Evolutionary conservation across 23 tunicate genomes (phyloP).

Genomic region (Halocynthia aurantium): DNA sequence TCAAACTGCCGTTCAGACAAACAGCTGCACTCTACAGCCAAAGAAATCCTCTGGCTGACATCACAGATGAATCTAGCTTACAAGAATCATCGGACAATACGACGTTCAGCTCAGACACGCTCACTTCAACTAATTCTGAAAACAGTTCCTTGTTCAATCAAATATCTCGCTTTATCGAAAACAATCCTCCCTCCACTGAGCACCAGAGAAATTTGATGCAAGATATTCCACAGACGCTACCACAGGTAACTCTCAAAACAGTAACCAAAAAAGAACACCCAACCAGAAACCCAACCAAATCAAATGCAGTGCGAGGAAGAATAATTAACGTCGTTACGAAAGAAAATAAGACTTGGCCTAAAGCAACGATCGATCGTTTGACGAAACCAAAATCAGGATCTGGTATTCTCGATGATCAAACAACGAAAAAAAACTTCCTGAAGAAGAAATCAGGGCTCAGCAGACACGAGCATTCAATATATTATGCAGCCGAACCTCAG

Average conservation of each 20-base stretch:
- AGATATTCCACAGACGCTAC: neutral
- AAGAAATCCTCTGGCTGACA: conserved; percentile 80
- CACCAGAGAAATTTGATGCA: too few species aligned
- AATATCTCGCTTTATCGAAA: neutral
- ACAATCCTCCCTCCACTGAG: neutral
- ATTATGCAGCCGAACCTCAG: conserved; percentile 15
- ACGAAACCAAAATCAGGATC: conserved; percentile 6
- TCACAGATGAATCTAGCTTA: conserved; percentile 27
- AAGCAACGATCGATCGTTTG: neutral
- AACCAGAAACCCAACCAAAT: conserved; percentile 5
- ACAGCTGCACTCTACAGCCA: conserved; percentile 60
- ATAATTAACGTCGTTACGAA: conserved; percentile 35
- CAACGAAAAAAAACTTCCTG: conserved; percentile 25
- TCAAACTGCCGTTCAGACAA: conserved; percentile 18
- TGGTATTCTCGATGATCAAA: neutral
- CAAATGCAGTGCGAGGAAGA: conserved; percentile 32
- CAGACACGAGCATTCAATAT: conserved; percentile 54
- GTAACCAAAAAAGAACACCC: conserved; percentile 3
- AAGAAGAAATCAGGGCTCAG: conserved; percentile 60
- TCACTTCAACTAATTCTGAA: conserved; percentile 2
- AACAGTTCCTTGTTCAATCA: conserved; percentile 11
- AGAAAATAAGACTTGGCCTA: neutral
- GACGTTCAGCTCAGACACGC: conserved; percentile 1
- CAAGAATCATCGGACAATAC: conserved; percentile 2
- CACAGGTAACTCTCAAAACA: conserved; percentile 14